Conservation (phyloP, 2,797 vertebrate genomes). For the Propithecus deckenii region DNA sequence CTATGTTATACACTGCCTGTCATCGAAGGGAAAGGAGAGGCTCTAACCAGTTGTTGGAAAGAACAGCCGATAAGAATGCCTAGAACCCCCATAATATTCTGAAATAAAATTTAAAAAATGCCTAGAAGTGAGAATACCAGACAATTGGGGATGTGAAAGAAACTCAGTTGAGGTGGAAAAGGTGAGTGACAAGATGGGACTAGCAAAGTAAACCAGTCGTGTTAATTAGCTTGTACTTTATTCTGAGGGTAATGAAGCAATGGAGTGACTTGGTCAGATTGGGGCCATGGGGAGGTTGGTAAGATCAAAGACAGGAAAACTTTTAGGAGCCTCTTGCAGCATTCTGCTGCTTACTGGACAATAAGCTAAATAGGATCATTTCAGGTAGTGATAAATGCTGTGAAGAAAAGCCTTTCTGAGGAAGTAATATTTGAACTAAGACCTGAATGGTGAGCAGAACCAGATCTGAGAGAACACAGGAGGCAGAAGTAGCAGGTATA, state of each 20-base stretch:
- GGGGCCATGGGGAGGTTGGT: not conserved
- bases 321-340: not conserved
- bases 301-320: not conserved
- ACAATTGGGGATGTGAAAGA: not conserved
- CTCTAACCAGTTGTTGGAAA: not conserved
- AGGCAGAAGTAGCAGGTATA: not conserved
- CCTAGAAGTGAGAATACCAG: not conserved
- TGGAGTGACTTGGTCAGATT: not conserved
- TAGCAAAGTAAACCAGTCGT: not conserved
- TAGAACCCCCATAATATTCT: not conserved
- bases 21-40: not conserved
- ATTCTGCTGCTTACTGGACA: not conserved
- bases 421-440: not conserved
- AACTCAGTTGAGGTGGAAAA: not conserved
- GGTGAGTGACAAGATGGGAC: not conserved
- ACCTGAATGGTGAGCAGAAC: not conserved
- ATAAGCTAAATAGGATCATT: no score
- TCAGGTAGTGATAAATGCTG: no score
- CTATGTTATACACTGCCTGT: not conserved
- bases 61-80: not conserved
- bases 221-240: not conserved
- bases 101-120: no score
- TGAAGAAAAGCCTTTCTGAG: no score
- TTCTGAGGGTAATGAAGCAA: not conserved
- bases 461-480: not conserved